phyloP scores from a whole-genome alignment of 2,888 invertebrate genomes.

The Pyrochroa serraticornis region DNA sequence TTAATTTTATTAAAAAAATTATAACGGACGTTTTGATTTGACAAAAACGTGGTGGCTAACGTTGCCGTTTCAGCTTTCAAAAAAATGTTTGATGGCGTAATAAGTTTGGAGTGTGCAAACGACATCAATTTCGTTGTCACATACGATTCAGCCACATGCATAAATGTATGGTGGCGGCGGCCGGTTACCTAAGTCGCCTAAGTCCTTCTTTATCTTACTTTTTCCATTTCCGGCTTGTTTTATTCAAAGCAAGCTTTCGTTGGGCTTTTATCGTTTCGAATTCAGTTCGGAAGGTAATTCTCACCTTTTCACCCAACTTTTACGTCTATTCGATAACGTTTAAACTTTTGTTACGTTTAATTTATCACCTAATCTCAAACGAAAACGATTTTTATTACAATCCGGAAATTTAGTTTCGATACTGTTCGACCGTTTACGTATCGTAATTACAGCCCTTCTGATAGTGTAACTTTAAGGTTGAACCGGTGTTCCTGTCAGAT shows the following conservation, averaged over 20 bases:
- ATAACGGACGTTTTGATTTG: too few species aligned
- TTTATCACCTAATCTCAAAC: neutral
- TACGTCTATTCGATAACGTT: constrained; percentile 20
- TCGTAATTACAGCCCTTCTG: constrained; percentile 10
- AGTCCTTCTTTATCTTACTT: constrained; percentile 50
- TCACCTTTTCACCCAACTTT: constrained; percentile 19
- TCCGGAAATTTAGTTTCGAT: constrained; percentile 6
- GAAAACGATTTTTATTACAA: constrained; percentile 9
- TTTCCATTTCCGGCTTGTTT: constrained; percentile 53
- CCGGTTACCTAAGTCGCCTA: constrained; percentile 43
- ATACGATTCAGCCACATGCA: constrained; percentile 48
- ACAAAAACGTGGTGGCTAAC: too few species aligned
- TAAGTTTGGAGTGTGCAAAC: neutral
- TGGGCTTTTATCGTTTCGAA: constrained; percentile 27
- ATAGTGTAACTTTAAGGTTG: constrained; percentile 12
- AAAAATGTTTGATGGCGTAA: neutral
- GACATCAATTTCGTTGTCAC: constrained; percentile 22
- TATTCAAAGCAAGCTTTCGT: constrained; percentile 45
- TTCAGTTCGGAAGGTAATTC: constrained; percentile 22
- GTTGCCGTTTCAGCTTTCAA: too few species aligned
- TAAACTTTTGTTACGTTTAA: constrained; percentile 6
- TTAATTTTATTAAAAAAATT: too few species aligned
- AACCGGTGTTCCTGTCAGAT: constrained; percentile 26
- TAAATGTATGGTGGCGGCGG: constrained; percentile 46
- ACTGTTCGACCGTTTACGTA: constrained; percentile 13